phyloP scores from a whole-genome alignment of 2,888 invertebrate genomes.

The Mimachlamys varia region DNA sequence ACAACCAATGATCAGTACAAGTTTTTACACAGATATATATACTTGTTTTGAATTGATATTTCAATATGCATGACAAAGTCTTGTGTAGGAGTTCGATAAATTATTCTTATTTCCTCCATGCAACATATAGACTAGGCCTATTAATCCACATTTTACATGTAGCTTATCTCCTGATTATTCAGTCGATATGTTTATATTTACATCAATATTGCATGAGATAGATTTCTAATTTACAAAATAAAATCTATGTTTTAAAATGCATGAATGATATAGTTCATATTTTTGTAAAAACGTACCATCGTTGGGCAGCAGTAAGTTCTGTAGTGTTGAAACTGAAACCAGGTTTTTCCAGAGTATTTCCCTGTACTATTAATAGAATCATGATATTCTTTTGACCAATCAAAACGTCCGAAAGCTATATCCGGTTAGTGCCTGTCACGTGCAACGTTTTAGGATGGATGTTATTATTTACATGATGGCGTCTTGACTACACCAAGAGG shows the following conservation, averaged over 20 bases:
- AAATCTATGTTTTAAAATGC: neutral
- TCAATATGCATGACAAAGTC: no score
- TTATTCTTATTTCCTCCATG: neutral
- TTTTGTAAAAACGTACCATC: neutral
- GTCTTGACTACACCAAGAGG: neutral
- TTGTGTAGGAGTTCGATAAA: neutral
- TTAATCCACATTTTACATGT: no score
- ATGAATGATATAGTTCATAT: neutral
- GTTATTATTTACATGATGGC: neutral
- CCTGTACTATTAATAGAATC: neutral
- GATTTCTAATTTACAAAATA: neutral
- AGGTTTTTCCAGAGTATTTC: neutral
- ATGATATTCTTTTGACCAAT: neutral
- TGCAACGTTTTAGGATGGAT: neutral
- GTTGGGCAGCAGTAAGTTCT: neutral
- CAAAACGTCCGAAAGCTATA: neutral
- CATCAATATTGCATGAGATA: no score
- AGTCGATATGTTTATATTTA: neutral
- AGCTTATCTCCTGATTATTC: neutral
- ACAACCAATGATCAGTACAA: neutral
- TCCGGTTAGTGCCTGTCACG: neutral
- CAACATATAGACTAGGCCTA: no score
- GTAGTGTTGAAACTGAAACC: neutral
- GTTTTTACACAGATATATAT: no score
- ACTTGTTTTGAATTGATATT: no score